Conservation (phyloP, 2,113 vertebrate species). For the Coryphaenoides rupestris region DNA sequence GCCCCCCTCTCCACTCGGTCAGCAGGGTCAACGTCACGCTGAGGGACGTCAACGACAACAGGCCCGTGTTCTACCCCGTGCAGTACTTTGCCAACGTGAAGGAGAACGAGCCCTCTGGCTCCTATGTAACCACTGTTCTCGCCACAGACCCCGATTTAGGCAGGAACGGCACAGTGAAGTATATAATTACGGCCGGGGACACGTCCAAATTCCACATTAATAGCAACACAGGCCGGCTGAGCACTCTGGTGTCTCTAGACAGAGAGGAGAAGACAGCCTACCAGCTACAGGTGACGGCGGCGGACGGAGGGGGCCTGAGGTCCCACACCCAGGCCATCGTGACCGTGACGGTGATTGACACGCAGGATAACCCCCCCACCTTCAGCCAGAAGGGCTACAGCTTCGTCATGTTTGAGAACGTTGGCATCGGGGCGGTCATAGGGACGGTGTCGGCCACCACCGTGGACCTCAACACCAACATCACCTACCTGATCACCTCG, state of each 20-base stretch:
- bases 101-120: conserved; percentile 90
- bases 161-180: conserved; percentile 87
- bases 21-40: conserved; percentile 84
- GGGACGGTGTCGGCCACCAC: conserved; percentile 89
- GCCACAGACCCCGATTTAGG: conserved; percentile 90
- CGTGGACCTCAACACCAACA: conserved; percentile 90
- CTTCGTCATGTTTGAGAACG: conserved; percentile 98
- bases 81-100: conserved; percentile 96
- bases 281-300: conserved; percentile 87
- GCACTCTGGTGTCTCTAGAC: conserved; percentile 85
- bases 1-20: conserved; percentile 80
- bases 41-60: conserved; percentile 92
- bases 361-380: conserved; percentile 91
- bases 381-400: conserved; percentile 88
- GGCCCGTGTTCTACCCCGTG: conserved; percentile 90
- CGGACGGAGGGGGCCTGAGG: conserved; percentile 84
- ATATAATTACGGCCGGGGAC: conserved; percentile 88
- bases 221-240: conserved; percentile 82
- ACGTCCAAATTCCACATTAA: conserved; percentile 86
- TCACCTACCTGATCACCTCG: conserved; percentile 90
- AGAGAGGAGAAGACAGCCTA: conserved; percentile 93
- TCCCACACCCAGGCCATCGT: conserved; percentile 88
- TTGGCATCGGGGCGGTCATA: conserved; percentile 79
- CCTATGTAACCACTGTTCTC: conserved; percentile 83
- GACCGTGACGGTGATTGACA: conserved; percentile 92